Evolutionary conservation across 2,888 invertebrate species (phyloP).

Genomic region (Gibbula magus): DNA sequence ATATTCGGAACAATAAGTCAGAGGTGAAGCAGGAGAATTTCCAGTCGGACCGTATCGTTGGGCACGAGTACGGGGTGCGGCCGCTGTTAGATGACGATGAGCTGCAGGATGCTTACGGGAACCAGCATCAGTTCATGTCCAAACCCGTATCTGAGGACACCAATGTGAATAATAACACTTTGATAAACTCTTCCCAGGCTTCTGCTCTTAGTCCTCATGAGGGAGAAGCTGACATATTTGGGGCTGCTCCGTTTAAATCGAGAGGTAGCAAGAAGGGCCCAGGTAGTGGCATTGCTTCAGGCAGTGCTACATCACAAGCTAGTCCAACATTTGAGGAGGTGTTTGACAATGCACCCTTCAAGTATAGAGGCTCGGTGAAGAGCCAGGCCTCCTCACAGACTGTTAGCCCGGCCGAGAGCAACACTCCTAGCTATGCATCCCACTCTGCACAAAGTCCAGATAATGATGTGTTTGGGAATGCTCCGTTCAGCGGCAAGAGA

Average conservation of each 20-base stretch:
- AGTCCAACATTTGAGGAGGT: conserved; percentile 56
- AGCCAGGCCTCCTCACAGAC: conserved; percentile 35
- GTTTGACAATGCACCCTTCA: conserved; percentile 73
- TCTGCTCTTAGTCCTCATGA: conserved; percentile 45
- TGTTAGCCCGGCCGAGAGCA: conserved; percentile 32
- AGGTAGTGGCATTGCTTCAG: conserved; percentile 31
- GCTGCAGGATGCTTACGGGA: conserved; percentile 75
- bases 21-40: not conserved
- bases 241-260: conserved; percentile 71
- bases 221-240: conserved; percentile 65
- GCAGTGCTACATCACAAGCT: conserved; percentile 37
- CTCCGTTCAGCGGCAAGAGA: conserved; percentile 61
- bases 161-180: conserved; percentile 20
- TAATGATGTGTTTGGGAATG: conserved; percentile 66
- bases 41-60: conserved; percentile 78
- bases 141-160: conserved; percentile 30
- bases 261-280: conserved; percentile 50
- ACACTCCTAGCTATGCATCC: conserved; percentile 31
- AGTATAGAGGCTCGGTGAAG: conserved; percentile 47
- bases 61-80: conserved; percentile 85
- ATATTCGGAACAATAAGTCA: not conserved
- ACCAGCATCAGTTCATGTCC: conserved; percentile 31
- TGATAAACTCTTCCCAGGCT: conserved; percentile 24
- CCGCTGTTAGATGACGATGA: conserved; percentile 87
- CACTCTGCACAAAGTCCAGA: conserved; percentile 30